Base-by-base conservation (phyloP, 2,888 invertebrate genomes). In the Lithophane semibrunnea region DNA sequence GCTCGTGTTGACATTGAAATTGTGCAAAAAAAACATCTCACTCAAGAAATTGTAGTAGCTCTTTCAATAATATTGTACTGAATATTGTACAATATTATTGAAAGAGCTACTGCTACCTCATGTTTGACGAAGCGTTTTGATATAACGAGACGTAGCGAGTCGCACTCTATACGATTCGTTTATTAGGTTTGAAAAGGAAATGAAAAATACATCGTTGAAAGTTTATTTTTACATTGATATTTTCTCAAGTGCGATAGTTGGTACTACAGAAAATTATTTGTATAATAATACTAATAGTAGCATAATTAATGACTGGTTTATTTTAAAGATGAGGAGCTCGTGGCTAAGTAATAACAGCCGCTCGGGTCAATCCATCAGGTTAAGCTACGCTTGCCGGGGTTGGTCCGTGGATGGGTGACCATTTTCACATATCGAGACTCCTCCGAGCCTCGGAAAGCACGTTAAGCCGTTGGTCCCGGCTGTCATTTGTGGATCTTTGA, bases 61-160 rank as follows among this genome's bases (percentile, higher is more conserved):
- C 37, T 37, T 37, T 37, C 37, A 5, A 37, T 4, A 37, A 37
- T 37, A 37, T 37, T 37, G 37, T 5, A 37, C 37, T 37, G 37
- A 37, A 37, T 37, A 4, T 37, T 37, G 37, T n/a, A 42, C 2
- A 47, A 69, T 60, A 60, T 54, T 73, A 69, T 73, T 72, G 60
- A 72, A 67, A 63, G 63, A 61, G 18, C 37, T 80, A 7, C 60
- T 37, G 66, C 37, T 64, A 10, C 8, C 54, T 64, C 44, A 21
- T 67, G 69, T 67, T 24, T 47, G 71, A 3, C 72, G 83, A 80
- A 84, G 82, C 86, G 82, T 86, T 44, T 79, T 71, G 64, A 29
- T 81, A 86, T 88, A 88, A 88, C 80, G 80, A 88, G 79, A 61
- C 63, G 78, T 29, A 16, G 42, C 3, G 44, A n/a, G 4, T 49